Percentiles rank a stretch among this genome's conserved stretches.
phyloP scores from a whole-genome alignment of 2,888 invertebrate species.

The Tryphoninae sp. region DNA sequence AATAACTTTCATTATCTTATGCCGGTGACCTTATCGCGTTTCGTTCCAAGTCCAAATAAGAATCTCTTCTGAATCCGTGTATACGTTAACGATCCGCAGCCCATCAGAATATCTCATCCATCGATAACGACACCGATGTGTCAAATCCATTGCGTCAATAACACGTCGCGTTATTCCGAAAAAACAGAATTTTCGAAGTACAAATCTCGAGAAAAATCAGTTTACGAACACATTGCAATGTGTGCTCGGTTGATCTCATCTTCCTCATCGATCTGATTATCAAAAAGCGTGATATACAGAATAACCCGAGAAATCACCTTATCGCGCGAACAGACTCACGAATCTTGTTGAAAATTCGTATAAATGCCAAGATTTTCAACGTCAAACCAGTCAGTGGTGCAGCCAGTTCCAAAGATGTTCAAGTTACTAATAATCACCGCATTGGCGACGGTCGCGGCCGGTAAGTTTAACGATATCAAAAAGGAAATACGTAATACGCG shows the following conservation, averaged over 20 bases:
- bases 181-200: too few species aligned
- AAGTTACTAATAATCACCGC: slow-evolving; percentile 50
- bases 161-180: too few species aligned
- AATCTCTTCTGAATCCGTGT: background rate
- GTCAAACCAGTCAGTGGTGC: slow-evolving; percentile 48
- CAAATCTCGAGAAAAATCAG: background rate
- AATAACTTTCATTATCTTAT: slow-evolving; percentile 10
- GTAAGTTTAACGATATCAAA: slow-evolving; percentile 50
- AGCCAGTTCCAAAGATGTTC: slow-evolving; percentile 58
- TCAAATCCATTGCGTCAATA: too few species aligned
- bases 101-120: too few species aligned
- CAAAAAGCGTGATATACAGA: too few species aligned
- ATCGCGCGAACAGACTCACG: background rate
- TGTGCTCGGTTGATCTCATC: too few species aligned
- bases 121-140: too few species aligned
- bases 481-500: background rate
- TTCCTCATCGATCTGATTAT: background rate
- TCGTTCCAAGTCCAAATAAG: background rate
- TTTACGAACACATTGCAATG: background rate
- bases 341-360: slow-evolving; percentile 27
- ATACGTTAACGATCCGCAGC: too few species aligned
- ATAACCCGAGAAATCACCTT: background rate
- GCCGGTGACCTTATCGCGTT: slow-evolving; percentile 10
- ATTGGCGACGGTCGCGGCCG: slow-evolving; percentile 36
- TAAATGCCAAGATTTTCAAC: slow-evolving; percentile 51